Percentiles rank a stretch among this genome's conserved stretches.
These are phyloP conservation scores for Platysteira castanea DNA, from an alignment of 2,113 vertebrate species.

Conservation along the genomic window DNA sequence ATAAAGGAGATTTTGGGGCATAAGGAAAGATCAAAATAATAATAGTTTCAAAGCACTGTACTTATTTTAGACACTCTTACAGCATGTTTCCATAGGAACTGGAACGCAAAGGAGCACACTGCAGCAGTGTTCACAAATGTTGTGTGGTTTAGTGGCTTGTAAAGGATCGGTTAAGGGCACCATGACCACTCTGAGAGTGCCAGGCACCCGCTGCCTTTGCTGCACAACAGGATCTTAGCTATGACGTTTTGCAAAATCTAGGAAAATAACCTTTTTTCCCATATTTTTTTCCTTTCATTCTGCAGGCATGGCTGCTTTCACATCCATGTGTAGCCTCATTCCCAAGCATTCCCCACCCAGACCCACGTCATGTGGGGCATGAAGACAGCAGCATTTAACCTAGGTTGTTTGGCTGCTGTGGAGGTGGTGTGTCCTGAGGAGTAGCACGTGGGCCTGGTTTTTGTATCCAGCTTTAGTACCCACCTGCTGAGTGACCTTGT, in stretches of 20 bases:
- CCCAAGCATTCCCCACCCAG: neutral
- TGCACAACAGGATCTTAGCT: neutral
- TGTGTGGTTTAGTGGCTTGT: neutral
- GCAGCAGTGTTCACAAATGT: conserved; percentile 20
- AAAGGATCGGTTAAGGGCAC: neutral
- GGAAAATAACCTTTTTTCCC: neutral
- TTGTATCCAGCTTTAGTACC: neutral
- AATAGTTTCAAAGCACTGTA: conserved; percentile 40
- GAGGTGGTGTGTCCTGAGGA: neutral
- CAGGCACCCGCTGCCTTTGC: neutral
- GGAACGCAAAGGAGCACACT: neutral
- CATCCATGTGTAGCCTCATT: neutral
- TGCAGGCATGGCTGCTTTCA: neutral
- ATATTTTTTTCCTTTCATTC: neutral
- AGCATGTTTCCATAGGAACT: conserved; percentile 66
- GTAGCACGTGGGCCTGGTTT: neutral
- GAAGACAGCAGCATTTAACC: neutral
- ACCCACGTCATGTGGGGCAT: neutral
- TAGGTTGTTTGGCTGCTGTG: neutral
- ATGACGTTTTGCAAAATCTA: neutral
- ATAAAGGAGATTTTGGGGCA: neutral
- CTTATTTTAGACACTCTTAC: conserved; percentile 52
- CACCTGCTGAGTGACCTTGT: neutral
- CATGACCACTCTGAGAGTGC: neutral
- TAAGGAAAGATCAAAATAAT: conserved; percentile 30